Conservation (phyloP, 2,113 vertebrate species). For the Antechinus flavipes region DNA sequence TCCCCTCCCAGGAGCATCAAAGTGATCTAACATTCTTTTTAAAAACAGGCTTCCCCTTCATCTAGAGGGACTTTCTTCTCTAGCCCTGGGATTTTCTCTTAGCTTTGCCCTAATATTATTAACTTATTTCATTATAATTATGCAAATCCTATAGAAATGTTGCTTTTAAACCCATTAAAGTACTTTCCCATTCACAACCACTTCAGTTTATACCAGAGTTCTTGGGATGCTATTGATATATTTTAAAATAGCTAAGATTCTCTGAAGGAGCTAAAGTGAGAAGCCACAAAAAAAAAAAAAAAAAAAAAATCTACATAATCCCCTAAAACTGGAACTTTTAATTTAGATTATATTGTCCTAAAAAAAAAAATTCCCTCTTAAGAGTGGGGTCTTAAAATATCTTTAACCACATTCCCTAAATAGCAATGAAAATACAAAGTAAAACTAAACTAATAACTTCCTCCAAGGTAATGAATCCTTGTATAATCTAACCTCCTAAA, state of each 20-base stretch:
- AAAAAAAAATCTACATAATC: accelerated
- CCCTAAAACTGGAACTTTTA: accelerated
- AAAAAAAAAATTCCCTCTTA: accelerated
- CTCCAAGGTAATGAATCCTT: accelerated
- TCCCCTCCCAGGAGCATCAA: neutral
- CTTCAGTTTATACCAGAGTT: accelerated
- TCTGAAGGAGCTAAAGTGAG: neutral
- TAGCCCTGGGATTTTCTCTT: neutral
- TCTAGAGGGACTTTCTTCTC: neutral
- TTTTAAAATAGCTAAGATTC: accelerated
- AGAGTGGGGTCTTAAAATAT: accelerated
- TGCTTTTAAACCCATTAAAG: neutral
- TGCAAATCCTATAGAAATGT: neutral
- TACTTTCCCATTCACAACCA: neutral
- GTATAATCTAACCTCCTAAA: accelerated
- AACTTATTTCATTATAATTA: neutral
- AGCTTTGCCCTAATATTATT: neutral
- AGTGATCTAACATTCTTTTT: neutral
- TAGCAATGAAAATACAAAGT: accelerated
- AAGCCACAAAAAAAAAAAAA: neutral
- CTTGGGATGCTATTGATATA: accelerated
- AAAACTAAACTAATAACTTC: neutral
- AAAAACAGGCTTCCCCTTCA: neutral
- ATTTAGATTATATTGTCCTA: accelerated
- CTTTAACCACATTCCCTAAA: neutral